Evolutionary conservation across 2,888 invertebrate species (phyloP).

Genomic region (Eupithecia subfuscata): DNA sequence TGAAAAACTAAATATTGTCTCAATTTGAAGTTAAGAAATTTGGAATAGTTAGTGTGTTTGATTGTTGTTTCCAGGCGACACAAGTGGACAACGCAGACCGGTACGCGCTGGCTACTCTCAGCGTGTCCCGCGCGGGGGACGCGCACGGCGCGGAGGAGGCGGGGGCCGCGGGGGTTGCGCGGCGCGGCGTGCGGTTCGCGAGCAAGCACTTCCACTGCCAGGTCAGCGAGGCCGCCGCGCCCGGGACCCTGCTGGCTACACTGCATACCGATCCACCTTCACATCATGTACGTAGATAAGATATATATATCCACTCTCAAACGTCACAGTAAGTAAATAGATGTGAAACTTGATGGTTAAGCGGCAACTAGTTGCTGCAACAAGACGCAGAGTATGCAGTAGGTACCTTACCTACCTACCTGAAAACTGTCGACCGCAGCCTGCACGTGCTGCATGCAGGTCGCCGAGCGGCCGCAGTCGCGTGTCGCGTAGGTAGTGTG

Average conservation of each 20-base stretch:
- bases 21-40: too few species aligned
- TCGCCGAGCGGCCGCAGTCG: too few species aligned
- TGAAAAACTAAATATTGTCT: too few species aligned
- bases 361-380: too few species aligned
- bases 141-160: conserved; percentile 68
- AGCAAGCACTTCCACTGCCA: conserved; percentile 88
- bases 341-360: neutral
- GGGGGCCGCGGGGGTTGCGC: conserved; percentile 75
- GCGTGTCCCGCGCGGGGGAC: conserved; percentile 82
- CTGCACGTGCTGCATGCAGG: too few species aligned
- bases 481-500: too few species aligned
- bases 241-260: conserved; percentile 89
- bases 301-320: neutral
- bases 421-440: too few species aligned
- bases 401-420: too few species aligned
- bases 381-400: too few species aligned
- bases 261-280: conserved; percentile 83
- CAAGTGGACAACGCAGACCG: conserved; percentile 94
- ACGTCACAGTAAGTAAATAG: neutral
- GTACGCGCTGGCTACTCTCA: conserved; percentile 93
- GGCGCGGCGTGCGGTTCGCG: conserved; percentile 85
- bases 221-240: conserved; percentile 90
- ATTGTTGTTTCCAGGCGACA: conserved; percentile 82
- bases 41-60: too few species aligned
- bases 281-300: conserved; percentile 20